Evolutionary conservation across 2,113 vertebrate species (phyloP).

Genomic region (Prietella phreatophila): DNA sequence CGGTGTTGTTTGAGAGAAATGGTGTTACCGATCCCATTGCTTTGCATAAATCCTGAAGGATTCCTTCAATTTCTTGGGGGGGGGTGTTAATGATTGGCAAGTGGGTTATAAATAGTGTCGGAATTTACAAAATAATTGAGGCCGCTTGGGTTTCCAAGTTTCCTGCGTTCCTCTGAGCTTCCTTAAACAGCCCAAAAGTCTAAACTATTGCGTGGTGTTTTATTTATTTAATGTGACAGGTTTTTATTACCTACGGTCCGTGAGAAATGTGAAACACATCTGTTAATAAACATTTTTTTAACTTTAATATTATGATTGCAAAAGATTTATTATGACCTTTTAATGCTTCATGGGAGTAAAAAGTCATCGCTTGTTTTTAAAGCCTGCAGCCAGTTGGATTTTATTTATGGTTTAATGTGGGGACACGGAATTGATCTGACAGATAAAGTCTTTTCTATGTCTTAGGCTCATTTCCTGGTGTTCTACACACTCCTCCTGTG

Average conservation of each 20-base stretch:
- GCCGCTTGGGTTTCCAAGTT: neutral
- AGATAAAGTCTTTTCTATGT: neutral
- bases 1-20: neutral
- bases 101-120: neutral
- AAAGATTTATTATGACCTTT: neutral
- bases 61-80: neutral
- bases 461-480: neutral
- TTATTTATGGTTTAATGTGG: neutral
- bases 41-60: neutral
- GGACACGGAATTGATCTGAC: neutral
- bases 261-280: neutral
- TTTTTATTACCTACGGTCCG: neutral
- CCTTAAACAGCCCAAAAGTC: neutral
- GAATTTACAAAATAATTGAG: neutral
- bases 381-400: neutral
- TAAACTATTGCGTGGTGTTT: neutral
- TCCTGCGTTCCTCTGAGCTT: neutral
- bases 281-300: too few species aligned
- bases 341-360: neutral
- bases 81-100: neutral
- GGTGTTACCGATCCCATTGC: neutral
- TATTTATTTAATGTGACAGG: neutral
- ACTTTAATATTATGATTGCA: neutral
- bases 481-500: conserved; percentile 23
- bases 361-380: neutral